These are phyloP conservation scores for Neopipo cinnamomea DNA, from an alignment of 2,113 vertebrate genomes.

Conservation along the genomic window DNA sequence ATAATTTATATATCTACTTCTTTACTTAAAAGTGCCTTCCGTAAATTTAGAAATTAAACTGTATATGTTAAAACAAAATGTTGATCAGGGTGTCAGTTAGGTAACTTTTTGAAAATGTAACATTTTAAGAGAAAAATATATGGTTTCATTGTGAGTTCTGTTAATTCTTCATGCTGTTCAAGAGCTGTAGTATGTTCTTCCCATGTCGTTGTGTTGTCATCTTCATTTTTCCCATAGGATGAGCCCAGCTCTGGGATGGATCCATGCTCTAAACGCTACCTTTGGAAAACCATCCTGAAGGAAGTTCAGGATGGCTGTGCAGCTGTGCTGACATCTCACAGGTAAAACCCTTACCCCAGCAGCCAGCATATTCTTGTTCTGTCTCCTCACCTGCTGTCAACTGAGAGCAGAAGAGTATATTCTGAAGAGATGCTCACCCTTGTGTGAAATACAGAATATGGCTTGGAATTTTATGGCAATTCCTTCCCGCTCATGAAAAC, in stretches of 20 bases:
- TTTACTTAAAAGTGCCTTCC: neutral
- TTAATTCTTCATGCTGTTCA: neutral
- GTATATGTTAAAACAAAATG: neutral
- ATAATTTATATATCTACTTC: neutral
- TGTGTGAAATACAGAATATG: fast-evolving
- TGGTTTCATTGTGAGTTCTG: neutral
- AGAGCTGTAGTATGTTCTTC: neutral
- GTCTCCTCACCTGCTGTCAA: neutral
- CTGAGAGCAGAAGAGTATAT: neutral
- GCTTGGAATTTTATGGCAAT: neutral
- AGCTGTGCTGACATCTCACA: conserved; percentile 75
- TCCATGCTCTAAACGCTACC: conserved; percentile 71
- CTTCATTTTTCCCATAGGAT: conserved; percentile 48
- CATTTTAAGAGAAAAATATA: neutral
- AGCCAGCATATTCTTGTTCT: neutral
- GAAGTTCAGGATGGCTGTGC: conserved; percentile 71
- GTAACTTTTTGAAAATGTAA: neutral
- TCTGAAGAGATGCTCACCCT: neutral
- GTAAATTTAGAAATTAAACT: neutral
- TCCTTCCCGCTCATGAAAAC: neutral
- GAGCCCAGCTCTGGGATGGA: conserved; percentile 81
- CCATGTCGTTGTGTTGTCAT: neutral
- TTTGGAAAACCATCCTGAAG: conserved; percentile 69
- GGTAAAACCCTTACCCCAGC: conserved; percentile 15
- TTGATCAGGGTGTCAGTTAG: neutral